Evolutionary conservation across 2,888 invertebrate species (phyloP).

Genomic region (Punctoribates punctum): DNA sequence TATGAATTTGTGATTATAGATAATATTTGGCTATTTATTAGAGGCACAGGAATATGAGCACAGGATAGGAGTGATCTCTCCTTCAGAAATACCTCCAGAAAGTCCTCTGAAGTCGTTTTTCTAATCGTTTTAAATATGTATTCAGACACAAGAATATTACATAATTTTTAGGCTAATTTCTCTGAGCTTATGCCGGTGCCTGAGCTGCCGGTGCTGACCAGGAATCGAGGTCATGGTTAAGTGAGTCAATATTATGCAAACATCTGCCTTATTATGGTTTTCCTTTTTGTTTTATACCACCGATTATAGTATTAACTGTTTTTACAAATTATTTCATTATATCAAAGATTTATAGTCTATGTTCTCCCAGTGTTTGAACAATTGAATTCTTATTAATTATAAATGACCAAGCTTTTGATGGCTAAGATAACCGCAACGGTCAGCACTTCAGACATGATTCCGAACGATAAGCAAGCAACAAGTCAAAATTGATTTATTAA

Average conservation of each 20-base stretch:
- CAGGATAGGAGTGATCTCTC: neutral
- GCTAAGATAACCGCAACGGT: too few species aligned
- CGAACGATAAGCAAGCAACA: too few species aligned
- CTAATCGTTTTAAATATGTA: neutral
- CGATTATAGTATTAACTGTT: neutral
- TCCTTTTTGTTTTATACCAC: conserved; percentile 4
- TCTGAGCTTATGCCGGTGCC: too few species aligned
- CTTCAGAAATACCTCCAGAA: too few species aligned
- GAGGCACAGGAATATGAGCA: neutral
- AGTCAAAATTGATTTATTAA: too few species aligned
- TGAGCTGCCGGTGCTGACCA: too few species aligned
- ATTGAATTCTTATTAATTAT: too few species aligned
- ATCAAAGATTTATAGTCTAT: neutral
- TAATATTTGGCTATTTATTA: conserved; percentile 12
- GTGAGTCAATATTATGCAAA: conserved; percentile 29
- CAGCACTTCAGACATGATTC: too few species aligned
- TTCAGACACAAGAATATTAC: conserved; percentile 18
- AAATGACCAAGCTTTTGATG: too few species aligned
- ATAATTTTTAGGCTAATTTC: conserved; percentile 20
- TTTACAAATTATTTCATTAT: conserved; percentile 19
- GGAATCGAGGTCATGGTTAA: conserved; percentile 11
- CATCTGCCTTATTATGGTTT: conserved; percentile 29
- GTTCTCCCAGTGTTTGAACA: neutral
- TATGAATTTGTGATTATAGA: too few species aligned
- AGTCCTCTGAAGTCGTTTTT: too few species aligned